Evolutionary conservation across 2,113 vertebrate genomes (phyloP), one percentile per base, ranked within the genome.

Genomic region (Hydrolagus affinis): DNA sequence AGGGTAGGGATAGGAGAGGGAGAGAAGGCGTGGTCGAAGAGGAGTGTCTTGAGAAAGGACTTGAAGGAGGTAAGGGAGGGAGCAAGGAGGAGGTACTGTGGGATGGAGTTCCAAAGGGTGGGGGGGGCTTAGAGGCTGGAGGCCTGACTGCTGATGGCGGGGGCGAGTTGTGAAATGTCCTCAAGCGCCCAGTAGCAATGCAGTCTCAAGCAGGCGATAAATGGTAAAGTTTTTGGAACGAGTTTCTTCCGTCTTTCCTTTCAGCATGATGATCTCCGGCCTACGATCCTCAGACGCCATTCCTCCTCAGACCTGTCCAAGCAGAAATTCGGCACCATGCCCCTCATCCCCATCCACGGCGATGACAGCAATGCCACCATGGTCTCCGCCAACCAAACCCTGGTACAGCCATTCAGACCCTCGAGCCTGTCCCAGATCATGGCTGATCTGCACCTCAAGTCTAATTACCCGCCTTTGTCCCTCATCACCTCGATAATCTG

Each of bases 281-380:
- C 95, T 0, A 95, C 92, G 21, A 91, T 96, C 74, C 87, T 98
- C 86, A 91, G 97, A 17, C 95, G 96, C 0, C 96, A 91, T 88
- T 98, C 97, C 21, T 96, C 97, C 69, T 96, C 97, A 0, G 96
- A 98, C 87, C 93, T 98, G 0, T 93, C 94, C 86, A 97, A 96
- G 91, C 97, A 98, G 92, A 98, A 96, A 91, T 99, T 99, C 0
- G 96, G 97, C 80, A 99, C 97, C 0, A 99, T 99, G 97, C 97
- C 97, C 0, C 90, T 99, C 72, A 94, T 99, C 86, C 96, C 97
- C 0, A 96, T 99, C 88, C 92, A 94, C 0, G 97, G 97, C 78
- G 94, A 97, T 89, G 94, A 94, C 88, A 96, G 95, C 0, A 96
- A 97, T 23, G 89, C 93, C 88, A 96, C 93, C 89, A 96, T 98